A percentile compares a stretch with the other conserved stretches of the same genome.
Evolutionary conservation across 1,140 invertebrate species (phyloP).

Genomic region (Drosophila paulistorum): DNA sequence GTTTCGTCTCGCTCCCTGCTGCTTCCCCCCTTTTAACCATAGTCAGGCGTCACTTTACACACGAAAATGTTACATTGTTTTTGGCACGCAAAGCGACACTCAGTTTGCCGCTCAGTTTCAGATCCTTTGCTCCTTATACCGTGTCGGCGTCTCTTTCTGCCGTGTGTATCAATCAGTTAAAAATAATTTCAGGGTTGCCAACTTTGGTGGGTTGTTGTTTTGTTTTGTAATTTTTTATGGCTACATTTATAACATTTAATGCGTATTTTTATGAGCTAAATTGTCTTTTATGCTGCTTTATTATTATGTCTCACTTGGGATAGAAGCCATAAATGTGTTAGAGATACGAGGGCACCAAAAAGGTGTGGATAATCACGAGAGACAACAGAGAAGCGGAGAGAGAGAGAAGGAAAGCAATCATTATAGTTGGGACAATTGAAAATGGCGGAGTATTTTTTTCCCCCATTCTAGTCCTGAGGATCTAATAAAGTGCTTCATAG

Average conservation of each 20-base stretch:
- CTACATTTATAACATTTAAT: constrained; percentile 79
- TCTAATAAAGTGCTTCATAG: constrained; percentile 23
- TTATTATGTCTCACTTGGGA: constrained; percentile 76
- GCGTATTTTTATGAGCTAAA: constrained; percentile 77
- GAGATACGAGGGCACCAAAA: constrained; percentile 5
- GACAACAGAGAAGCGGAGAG: background rate
- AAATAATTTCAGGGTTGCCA: constrained; percentile 53
- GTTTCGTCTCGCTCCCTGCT: constrained; percentile 42
- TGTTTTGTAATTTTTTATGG: constrained; percentile 64
- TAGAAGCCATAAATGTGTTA: constrained; percentile 15
- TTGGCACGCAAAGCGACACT: constrained; percentile 65
- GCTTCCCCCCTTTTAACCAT: constrained; percentile 48
- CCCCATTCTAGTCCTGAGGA: background rate
- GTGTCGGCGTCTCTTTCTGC: too few species aligned
- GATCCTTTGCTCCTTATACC: background rate
- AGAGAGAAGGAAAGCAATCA: background rate
- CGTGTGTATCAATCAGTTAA: constrained; percentile 71
- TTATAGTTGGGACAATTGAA: constrained; percentile 10
- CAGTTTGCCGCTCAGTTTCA: constrained; percentile 7
- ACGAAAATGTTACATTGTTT: constrained; percentile 65
- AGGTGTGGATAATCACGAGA: constrained; percentile 2
- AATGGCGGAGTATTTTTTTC: background rate
- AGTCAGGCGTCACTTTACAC: constrained; percentile 32
- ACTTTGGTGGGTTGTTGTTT: constrained; percentile 46
- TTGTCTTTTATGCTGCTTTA: constrained; percentile 77